These are phyloP conservation scores for Melanocharis versteri DNA, from an alignment of 2,113 vertebrate species.

Conservation along the genomic window DNA sequence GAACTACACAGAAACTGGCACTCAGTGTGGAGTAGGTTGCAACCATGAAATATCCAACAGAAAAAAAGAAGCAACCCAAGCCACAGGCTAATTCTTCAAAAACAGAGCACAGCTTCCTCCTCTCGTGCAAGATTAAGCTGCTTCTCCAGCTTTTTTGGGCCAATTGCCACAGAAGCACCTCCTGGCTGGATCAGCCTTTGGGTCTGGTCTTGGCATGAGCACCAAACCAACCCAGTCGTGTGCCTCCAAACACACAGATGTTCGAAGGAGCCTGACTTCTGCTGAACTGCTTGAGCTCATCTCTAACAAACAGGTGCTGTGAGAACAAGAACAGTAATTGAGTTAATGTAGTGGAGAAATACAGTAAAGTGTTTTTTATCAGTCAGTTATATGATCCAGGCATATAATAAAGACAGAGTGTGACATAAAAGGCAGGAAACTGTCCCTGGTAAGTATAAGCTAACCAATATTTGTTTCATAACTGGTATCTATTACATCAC, in stretches of 20 bases:
- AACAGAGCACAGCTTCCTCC: neutral
- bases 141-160: slow-evolving; percentile 21
- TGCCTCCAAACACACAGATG: slow-evolving; percentile 46
- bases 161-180: slow-evolving; percentile 18
- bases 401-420: slow-evolving; percentile 59
- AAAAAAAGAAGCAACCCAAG: neutral
- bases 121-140: neutral
- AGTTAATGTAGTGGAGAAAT: slow-evolving; percentile 71
- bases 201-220: slow-evolving; percentile 6
- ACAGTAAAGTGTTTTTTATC: slow-evolving; percentile 69
- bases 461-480: slow-evolving; percentile 16
- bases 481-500: slow-evolving; percentile 20
- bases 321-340: slow-evolving; percentile 63
- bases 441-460: slow-evolving; percentile 28
- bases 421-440: slow-evolving; percentile 50
- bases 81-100: neutral
- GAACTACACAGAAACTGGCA: neutral
- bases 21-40: neutral
- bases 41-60: neutral
- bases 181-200: slow-evolving; percentile 19
- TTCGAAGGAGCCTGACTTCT: slow-evolving; percentile 45
- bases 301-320: slow-evolving; percentile 66
- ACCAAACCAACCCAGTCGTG: neutral
- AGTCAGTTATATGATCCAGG: slow-evolving; percentile 52
- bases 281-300: slow-evolving; percentile 43